Evolutionary conservation across 2,113 vertebrate genomes (phyloP).

Genomic region (Aspidoscelis tigris): DNA sequence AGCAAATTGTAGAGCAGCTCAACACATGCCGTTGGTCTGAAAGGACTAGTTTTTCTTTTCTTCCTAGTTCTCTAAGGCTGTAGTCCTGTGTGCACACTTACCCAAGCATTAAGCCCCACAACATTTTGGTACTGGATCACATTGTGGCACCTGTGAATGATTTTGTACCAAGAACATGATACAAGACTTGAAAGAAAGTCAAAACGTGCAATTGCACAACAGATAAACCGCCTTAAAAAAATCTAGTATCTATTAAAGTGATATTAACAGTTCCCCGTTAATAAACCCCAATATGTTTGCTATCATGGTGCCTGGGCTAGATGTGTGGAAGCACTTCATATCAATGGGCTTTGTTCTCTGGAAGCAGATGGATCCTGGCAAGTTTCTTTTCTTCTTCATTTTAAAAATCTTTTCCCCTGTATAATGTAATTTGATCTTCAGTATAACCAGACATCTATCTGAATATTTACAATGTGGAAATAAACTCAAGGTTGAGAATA

Average conservation of each 20-base stretch:
- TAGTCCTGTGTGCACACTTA: neutral
- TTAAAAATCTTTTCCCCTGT: conserved; percentile 58
- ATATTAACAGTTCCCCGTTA: conserved; percentile 58
- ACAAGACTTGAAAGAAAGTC: neutral
- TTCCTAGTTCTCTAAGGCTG: neutral
- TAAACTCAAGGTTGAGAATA: conserved; percentile 61
- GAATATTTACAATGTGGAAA: conserved; percentile 70
- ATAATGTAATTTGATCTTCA: conserved; percentile 67
- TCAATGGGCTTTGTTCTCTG: conserved; percentile 62
- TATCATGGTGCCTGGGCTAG: conserved; percentile 35
- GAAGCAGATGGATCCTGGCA: conserved; percentile 61
- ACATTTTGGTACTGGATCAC: neutral
- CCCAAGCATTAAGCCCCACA: neutral
- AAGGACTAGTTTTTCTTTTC: neutral
- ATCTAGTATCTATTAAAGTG: conserved; percentile 8
- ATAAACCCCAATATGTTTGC: conserved; percentile 53
- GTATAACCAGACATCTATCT: conserved; percentile 61
- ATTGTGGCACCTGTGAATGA: neutral
- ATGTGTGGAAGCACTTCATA: conserved; percentile 50
- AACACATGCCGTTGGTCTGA: neutral
- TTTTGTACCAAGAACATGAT: neutral
- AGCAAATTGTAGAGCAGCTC: neutral
- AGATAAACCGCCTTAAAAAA: neutral
- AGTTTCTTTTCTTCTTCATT: conserved; percentile 52
- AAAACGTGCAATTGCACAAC: conserved; percentile 1